Conservation (phyloP, 2,888 invertebrate genomes). For the Podabrus alpinus region DNA sequence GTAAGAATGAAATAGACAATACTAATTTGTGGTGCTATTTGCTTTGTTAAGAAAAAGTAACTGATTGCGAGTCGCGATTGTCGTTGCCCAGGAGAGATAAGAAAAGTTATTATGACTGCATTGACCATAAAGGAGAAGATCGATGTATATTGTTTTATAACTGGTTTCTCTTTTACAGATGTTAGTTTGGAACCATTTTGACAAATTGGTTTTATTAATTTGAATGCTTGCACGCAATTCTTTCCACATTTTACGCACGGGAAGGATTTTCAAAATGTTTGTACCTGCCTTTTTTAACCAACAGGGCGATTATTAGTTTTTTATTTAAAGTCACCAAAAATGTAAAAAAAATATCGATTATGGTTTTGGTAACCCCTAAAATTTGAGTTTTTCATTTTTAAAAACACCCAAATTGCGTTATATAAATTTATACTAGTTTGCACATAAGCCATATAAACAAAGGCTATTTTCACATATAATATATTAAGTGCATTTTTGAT, state of each 20-base stretch:
- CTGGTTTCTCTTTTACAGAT: not conserved
- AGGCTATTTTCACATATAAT: too few relatives aligned
- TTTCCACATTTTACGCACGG: not conserved
- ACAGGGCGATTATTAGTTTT: too few relatives aligned
- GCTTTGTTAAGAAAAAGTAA: slow-evolving; percentile 1
- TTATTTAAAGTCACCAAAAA: too few relatives aligned
- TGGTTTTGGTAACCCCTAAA: too few relatives aligned
- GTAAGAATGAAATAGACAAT: slow-evolving; percentile 15
- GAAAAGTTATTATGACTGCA: not conserved
- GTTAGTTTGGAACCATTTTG: not conserved
- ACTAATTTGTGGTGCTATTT: not conserved
- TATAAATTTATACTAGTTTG: too few relatives aligned
- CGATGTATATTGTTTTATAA: slow-evolving; percentile 2
- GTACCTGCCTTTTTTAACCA: too few relatives aligned
- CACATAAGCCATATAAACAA: too few relatives aligned
- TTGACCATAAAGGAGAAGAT: not conserved
- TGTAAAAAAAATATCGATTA: too few relatives aligned
- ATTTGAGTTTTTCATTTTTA: too few relatives aligned
- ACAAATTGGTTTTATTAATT: slow-evolving; percentile 1
- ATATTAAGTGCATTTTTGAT: too few relatives aligned
- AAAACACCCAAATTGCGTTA: too few relatives aligned
- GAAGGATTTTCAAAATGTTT: too few relatives aligned
- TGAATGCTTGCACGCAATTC: not conserved
- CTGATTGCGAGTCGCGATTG: not conserved
- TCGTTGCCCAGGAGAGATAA: not conserved